phyloP scores from a whole-genome alignment of 2,888 invertebrate species.

The Drosophila lutescens region DNA sequence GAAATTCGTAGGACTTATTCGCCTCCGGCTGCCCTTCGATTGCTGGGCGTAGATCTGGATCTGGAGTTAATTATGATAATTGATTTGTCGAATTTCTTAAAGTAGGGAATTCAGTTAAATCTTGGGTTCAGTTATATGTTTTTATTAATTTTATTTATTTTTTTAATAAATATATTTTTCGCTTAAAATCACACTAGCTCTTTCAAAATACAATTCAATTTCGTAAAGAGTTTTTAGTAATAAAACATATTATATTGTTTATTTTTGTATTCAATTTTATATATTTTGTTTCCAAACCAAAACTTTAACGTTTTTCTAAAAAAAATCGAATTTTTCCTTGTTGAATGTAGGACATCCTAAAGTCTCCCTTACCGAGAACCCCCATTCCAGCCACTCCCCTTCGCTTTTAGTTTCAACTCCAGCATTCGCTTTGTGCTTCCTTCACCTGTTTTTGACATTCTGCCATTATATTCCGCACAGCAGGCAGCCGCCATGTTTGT shows the following conservation, averaged over 20 bases:
- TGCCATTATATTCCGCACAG: conserved; percentile 64
- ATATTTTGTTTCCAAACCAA: too few relatives aligned
- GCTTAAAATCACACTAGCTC: too few relatives aligned
- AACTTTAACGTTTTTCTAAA: too few relatives aligned
- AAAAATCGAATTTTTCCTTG: too few relatives aligned
- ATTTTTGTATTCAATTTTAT: too few relatives aligned
- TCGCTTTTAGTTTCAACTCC: background rate
- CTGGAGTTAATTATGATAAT: conserved; percentile 25
- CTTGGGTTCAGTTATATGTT: background rate
- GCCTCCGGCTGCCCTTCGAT: conserved; percentile 12
- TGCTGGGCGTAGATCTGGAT: background rate
- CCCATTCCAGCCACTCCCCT: conserved; percentile 1
- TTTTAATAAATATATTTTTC: too few relatives aligned
- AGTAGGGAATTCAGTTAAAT: background rate
- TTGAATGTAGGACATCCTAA: conserved; percentile 23
- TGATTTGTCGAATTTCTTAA: background rate
- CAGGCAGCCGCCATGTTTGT: conserved; percentile 68
- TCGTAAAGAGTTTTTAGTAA: too few relatives aligned
- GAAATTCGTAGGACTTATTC: conserved; percentile 39
- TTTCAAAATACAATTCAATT: too few relatives aligned
- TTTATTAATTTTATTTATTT: too few relatives aligned
- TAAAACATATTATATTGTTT: too few relatives aligned
- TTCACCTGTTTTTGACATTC: conserved; percentile 80
- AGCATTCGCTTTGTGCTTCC: conserved; percentile 22
- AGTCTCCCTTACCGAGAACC: conserved; percentile 5